phyloP scores from a whole-genome alignment of 2,797 vertebrate species.

The Neosalanx taihuensis region DNA sequence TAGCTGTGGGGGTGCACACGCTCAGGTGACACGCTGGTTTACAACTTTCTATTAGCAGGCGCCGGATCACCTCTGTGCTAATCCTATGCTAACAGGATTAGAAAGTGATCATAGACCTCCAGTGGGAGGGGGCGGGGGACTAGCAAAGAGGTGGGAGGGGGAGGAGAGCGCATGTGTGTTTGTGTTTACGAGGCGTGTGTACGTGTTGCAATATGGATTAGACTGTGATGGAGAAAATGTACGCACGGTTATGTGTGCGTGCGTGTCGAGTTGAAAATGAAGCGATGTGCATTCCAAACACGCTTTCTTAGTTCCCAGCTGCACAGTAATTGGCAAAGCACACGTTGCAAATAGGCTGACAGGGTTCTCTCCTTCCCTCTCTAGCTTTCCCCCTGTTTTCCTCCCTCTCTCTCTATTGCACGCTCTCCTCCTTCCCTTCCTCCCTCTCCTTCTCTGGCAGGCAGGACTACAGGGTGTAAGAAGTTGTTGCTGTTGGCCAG shows the following conservation, averaged over 20 bases:
- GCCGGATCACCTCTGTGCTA: conserved; percentile 44
- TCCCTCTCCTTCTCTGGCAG: too few species aligned
- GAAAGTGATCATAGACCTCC: conserved; percentile 49
- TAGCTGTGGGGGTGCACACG: background rate
- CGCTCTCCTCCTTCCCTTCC: background rate
- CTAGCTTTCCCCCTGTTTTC: background rate
- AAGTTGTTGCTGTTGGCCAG: too few species aligned
- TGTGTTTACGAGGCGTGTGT: background rate
- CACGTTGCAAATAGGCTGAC: background rate
- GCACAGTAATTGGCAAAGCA: background rate
- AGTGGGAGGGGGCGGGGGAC: conserved; percentile 33
- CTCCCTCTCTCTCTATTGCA: background rate
- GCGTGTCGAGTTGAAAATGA: background rate
- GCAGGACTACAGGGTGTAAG: too few species aligned
- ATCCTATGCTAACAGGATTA: conserved; percentile 60
- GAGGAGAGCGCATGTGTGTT: background rate
- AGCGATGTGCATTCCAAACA: background rate
- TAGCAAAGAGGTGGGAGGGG: too few species aligned
- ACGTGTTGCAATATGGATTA: background rate
- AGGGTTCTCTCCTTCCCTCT: background rate
- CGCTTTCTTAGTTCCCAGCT: background rate
- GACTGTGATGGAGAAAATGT: background rate
- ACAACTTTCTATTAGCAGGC: background rate
- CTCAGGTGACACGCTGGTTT: background rate
- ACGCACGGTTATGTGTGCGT: background rate